Evolutionary conservation across 92 coral and sea anemone species (phyloP).

Genomic region (Epizoanthus scotinus): DNA sequence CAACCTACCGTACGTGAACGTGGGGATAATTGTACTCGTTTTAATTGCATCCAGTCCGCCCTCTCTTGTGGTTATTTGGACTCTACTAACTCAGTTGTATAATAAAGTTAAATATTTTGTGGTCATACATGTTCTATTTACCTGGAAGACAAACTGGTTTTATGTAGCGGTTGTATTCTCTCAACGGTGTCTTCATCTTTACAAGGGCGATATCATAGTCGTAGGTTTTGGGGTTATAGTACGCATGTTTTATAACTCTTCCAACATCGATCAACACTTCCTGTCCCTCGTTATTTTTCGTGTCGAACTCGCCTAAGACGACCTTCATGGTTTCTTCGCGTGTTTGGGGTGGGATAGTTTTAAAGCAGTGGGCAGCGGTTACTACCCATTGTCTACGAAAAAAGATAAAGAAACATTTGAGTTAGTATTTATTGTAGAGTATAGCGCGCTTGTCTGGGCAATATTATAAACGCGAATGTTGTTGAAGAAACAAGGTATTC

Average conservation of each 20-base stretch:
- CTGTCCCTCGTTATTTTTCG: constrained; percentile 43
- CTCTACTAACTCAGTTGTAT: too few relatives aligned
- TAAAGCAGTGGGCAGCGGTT: constrained; percentile 60
- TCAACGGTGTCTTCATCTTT: constrained; percentile 38
- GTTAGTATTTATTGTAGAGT: too few relatives aligned
- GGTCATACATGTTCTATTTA: not conserved
- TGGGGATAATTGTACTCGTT: too few relatives aligned
- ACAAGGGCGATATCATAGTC: constrained; percentile 61
- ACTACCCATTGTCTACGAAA: constrained; percentile 52
- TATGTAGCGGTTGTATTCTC: constrained; percentile 54
- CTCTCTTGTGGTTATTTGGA: too few relatives aligned
- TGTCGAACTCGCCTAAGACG: constrained; percentile 50
- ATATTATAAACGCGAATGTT: too few relatives aligned
- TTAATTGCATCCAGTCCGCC: too few relatives aligned
- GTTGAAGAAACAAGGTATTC: too few relatives aligned
- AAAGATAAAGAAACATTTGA: constrained; percentile 27
- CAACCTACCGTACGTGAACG: too few relatives aligned
- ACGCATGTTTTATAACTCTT: constrained; percentile 47
- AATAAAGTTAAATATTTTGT: too few relatives aligned
- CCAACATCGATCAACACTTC: constrained; percentile 47
- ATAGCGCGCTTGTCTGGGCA: too few relatives aligned
- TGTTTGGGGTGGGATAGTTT: constrained; percentile 14
- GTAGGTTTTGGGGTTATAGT: not conserved
- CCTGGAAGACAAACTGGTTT: constrained; percentile 65
- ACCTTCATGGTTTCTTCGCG: constrained; percentile 25